Base-by-base conservation (phyloP, 2,888 invertebrate species). In the Aleiodes alternator region DNA sequence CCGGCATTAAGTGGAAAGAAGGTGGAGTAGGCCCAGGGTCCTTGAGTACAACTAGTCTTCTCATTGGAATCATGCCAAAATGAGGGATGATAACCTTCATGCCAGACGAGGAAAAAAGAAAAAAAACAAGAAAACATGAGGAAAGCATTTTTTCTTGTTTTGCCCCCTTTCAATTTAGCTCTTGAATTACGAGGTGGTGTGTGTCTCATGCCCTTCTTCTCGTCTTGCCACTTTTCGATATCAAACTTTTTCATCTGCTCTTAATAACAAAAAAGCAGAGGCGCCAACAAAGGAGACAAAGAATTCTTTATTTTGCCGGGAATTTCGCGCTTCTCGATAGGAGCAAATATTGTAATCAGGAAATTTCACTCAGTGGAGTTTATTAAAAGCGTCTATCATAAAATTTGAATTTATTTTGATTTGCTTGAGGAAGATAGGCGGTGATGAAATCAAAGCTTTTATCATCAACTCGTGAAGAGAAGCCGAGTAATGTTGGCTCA, bases 51-150 rank as follows among this genome's bases (percentile, higher is more conserved):
- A 29, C 59, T 48, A 43, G 81, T 79, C 78, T 73, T 76, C 78
- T 23, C 73, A 79, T 82, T 87, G 87, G 87, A 86, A 75, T 78
- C 61, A 75, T 82, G 87, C 87, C 87, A 87, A 77, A 79, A 64
- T 55, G 57, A 80, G 79, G 84, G 84, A 84, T 85, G 85, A 85
- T 86, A 86, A 84, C 86, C 84, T 87, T 86, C 84, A 85, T 82
- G 82, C 82, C 77, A 81, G 76, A 59, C 76, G 80, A 81, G 12
- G n/a, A 31, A 34, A 59, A 59, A 3, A 23, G 2, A 23, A 23
- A 23, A 23, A 23, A 23, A 23, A 23, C 23, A 23, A 23, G 12
- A 59, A 34, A 12, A 57, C 70, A 61, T 61, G 74, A 77, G 77
- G 76, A 81, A 76, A 78, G 77, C 78, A 76, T 74, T 56, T 61